Percentiles rank a stretch among this genome's conserved stretches.
Evolutionary conservation across 2,113 vertebrate species (phyloP).

Genomic region (Daphoenositta chrysoptera): DNA sequence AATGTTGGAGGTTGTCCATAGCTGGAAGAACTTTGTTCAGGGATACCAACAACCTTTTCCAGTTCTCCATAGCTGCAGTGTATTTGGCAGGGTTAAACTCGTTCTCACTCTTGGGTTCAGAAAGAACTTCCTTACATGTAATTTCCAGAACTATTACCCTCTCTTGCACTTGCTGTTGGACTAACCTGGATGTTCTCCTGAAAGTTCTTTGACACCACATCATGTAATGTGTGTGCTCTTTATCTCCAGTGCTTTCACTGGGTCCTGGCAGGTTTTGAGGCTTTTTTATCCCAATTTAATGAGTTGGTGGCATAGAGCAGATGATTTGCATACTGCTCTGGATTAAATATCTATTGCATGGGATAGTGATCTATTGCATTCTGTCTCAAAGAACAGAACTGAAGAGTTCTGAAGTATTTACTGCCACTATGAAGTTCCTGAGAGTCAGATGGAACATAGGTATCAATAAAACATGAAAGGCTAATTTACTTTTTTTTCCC

Average conservation of each 20-base stretch:
- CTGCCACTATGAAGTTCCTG: neutral
- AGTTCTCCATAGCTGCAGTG: neutral
- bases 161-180: neutral
- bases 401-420: neutral
- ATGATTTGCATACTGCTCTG: neutral
- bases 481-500: neutral
- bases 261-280: neutral
- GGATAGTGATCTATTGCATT: neutral
- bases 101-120: neutral
- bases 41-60: neutral
- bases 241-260: neutral
- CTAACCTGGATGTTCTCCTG: neutral
- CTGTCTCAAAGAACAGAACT: neutral
- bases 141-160: neutral
- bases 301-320: neutral
- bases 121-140: neutral
- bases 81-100: neutral
- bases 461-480: neutral
- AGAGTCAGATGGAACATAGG: neutral
- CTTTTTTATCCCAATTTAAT: neutral
- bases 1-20: neutral
- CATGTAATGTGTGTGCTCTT: neutral
- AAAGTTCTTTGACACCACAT: neutral
- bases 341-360: neutral
- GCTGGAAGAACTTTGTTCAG: neutral